Evolutionary conservation across 2,797 vertebrate genomes (phyloP), one percentile per base, ranked within the genome.

Genomic region (Galaxias olidus): DNA sequence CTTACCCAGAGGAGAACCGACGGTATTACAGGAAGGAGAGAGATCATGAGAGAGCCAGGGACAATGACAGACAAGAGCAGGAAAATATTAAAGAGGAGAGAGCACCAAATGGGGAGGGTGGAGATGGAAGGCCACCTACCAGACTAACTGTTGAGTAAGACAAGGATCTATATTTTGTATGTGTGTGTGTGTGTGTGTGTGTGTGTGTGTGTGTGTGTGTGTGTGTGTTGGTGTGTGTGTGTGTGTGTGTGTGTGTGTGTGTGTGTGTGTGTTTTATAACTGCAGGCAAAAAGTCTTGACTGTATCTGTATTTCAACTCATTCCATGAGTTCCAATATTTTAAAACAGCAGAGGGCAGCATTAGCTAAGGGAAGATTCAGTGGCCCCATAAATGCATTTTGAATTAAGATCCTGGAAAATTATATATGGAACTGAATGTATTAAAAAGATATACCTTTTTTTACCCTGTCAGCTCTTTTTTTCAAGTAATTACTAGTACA

Each of bases 1-100:
- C 91, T 55, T 92, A 90, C 68, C 94, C 94, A 0, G 92, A 96
- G 78, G 90, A 91, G 80, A 95, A 94, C 56, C 79, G 87, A n/a
- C 74, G 65, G 63, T 91, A 91, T 74, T 88, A 86, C 43, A 84
- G 65, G 79, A 65, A 59, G 65, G 64, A 81, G 70, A 69, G 68
- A 53, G 44, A 65, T 58, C 57, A 18, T 53, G 43, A 70, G 69
- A 45, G 47, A 55, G 60, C 45, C 14, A 55, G 20, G 68, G 42
- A 19, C 46, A 57, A 57, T 18, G 47, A 9, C 30, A 14, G n/a
- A 8, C 10, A 42, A 10, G n/a, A 41, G 47, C 60, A 43, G 40
- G 13, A 49, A 1, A 19, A 18, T 18, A 55, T 19, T 8, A 55
- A 66, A 64, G 65, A 73, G 9, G 59, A 75, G 65, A 68, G 30